A percentile compares a stretch with the other conserved stretches of the same genome.
These are phyloP conservation scores for Myiotriccus ornatus DNA, from an alignment of 2,797 vertebrate genomes.

Conservation along the genomic window DNA sequence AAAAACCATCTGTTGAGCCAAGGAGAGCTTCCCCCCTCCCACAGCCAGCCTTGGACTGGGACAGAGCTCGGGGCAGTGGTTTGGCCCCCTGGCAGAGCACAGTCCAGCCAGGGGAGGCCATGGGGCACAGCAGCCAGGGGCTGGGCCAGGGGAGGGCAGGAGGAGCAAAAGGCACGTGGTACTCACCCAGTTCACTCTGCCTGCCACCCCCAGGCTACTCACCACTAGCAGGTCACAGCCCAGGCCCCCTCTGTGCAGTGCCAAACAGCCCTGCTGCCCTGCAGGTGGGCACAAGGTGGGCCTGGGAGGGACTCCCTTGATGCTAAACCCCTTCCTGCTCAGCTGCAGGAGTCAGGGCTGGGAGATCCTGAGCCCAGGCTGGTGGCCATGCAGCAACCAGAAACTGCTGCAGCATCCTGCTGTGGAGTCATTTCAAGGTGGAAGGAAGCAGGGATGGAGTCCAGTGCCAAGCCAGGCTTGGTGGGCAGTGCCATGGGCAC, in stretches of 20 bases:
- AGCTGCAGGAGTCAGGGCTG: not conserved
- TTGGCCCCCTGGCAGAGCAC: not conserved
- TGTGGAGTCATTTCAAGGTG: not conserved
- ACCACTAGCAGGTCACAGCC: fast-evolving
- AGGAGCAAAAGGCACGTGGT: not conserved
- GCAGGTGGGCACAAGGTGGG: not conserved
- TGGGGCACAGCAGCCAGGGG: not conserved
- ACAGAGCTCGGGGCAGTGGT: not conserved
- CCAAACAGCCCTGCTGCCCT: not conserved
- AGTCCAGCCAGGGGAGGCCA: not conserved
- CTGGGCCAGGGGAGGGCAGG: not conserved
- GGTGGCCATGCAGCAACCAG: not conserved
- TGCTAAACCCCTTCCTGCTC: not conserved
- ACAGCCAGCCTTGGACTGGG: not conserved
- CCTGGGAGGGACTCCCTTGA: not conserved
- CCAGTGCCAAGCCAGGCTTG: not conserved
- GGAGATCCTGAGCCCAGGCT: not conserved
- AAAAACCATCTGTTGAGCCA: constrained; percentile 45
- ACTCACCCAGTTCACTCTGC: not conserved
- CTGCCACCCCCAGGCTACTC: not conserved
- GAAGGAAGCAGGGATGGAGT: not conserved
- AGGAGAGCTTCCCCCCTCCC: not conserved
- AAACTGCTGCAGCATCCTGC: not conserved
- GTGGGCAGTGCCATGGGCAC: not conserved
- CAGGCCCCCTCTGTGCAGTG: fast-evolving